A percentile compares a stretch with the other conserved stretches of the same genome.
Evolutionary conservation across 2,797 vertebrate species (phyloP).

Genomic region (Chlorospingus flavigularis): DNA sequence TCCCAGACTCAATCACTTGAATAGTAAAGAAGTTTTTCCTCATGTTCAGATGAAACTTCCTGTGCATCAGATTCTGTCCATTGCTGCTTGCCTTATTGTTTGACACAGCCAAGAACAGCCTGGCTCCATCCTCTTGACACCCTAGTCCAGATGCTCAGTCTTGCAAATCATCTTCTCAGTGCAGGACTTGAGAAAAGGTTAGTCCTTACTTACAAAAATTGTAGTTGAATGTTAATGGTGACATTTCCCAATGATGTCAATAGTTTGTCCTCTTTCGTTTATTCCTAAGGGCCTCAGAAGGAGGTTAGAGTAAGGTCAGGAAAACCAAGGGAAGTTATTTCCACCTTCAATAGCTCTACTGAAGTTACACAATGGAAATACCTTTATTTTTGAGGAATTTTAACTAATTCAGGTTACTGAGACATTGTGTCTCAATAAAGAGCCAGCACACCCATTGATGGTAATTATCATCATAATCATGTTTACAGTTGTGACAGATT

Average conservation of each 20-base stretch:
- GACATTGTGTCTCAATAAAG: not conserved
- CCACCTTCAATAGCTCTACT: not conserved
- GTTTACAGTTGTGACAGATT: not conserved
- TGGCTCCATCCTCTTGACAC: not conserved
- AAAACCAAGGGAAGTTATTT: not conserved
- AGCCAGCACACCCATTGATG: not conserved
- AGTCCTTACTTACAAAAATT: not conserved
- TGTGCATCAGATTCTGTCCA: not conserved
- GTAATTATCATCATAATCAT: not conserved
- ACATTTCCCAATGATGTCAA: not conserved
- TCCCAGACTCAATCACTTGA: not conserved
- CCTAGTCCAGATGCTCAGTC: not conserved
- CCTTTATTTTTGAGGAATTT: not conserved
- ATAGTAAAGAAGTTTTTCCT: not conserved
- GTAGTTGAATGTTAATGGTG: not conserved
- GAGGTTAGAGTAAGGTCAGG: not conserved
- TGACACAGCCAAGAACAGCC: not conserved
- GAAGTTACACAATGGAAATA: not conserved
- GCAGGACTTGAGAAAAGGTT: not conserved
- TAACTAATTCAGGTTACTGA: not conserved
- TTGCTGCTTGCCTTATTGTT: not conserved
- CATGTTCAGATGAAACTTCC: not conserved
- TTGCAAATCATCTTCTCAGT: not conserved
- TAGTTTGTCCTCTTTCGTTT: not conserved
- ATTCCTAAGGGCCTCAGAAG: not conserved